Evolutionary conservation across 2,888 invertebrate genomes (phyloP).

Genomic region (Bursaphelenchus okinawaensis): DNA sequence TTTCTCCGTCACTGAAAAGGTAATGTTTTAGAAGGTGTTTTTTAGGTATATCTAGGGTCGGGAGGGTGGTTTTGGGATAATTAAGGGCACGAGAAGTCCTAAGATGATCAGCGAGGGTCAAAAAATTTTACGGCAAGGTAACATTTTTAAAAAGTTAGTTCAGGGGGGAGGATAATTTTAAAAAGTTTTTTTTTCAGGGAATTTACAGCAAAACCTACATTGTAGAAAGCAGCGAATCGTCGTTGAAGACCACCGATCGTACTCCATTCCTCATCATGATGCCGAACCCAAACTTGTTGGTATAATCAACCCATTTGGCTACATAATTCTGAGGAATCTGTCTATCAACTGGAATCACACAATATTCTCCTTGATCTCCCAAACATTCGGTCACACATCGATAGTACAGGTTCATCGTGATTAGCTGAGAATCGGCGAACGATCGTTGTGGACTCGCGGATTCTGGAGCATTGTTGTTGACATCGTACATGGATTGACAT

Average conservation of each 20-base stretch:
- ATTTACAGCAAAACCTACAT: too few species aligned
- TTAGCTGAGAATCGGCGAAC: background rate
- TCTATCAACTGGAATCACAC: background rate
- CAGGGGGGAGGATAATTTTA: too few species aligned
- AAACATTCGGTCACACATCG: background rate
- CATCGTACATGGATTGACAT: background rate
- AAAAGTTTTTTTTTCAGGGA: too few species aligned
- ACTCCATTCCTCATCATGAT: slow-evolving; percentile 60
- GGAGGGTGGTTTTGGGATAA: too few species aligned
- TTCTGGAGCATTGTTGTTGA: slow-evolving; percentile 2
- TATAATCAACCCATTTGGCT: slow-evolving; percentile 63
- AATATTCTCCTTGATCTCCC: background rate
- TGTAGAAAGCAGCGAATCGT: slow-evolving; percentile 21
- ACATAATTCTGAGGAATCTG: slow-evolving; percentile 56
- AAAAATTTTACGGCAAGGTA: too few species aligned
- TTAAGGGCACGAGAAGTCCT: too few species aligned
- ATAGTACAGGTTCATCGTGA: background rate
- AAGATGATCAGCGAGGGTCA: too few species aligned
- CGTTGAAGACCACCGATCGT: slow-evolving; percentile 21
- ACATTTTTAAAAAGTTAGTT: too few species aligned
- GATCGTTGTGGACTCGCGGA: background rate
- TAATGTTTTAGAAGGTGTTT: background rate
- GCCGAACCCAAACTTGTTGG: slow-evolving; percentile 62
- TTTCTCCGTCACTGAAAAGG: slow-evolving; percentile 18
- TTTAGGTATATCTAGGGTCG: too few species aligned